Conservation (phyloP, 2,113 vertebrate genomes). For the Pangasianodon hypophthalmus region DNA sequence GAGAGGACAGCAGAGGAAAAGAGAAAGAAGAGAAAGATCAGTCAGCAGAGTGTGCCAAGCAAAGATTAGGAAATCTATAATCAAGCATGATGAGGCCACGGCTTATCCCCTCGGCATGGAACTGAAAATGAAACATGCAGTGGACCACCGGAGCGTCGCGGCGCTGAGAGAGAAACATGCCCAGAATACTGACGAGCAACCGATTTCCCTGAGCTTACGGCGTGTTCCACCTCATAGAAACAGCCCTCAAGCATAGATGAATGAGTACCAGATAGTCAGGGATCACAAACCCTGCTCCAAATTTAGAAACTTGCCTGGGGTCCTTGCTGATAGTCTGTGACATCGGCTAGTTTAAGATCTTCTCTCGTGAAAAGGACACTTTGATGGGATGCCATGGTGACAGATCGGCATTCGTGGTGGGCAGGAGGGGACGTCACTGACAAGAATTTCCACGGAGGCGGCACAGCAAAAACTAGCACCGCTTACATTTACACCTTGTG, state of each 20-base stretch:
- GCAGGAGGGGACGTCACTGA: slow-evolving; percentile 26
- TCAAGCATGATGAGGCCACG: slow-evolving; percentile 32
- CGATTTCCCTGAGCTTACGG: slow-evolving; percentile 14
- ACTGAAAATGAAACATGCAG: slow-evolving; percentile 35
- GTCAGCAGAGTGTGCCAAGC: slow-evolving; percentile 22
- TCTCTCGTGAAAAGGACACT: slow-evolving; percentile 53
- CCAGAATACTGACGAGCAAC: slow-evolving; percentile 11
- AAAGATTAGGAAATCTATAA: slow-evolving; percentile 30
- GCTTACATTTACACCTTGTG: slow-evolving; percentile 47
- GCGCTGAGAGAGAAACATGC: neutral
- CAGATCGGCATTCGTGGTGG: slow-evolving; percentile 62
- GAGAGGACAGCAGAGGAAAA: slow-evolving; percentile 1
- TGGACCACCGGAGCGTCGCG: slow-evolving; percentile 9
- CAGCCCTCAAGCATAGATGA: slow-evolving; percentile 15
- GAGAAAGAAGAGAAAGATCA: slow-evolving; percentile 23
- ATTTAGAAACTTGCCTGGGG: slow-evolving; percentile 28
- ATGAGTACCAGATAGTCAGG: slow-evolving; percentile 24
- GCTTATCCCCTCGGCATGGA: slow-evolving; percentile 40
- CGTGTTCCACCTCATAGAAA: slow-evolving; percentile 22
- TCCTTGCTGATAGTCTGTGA: slow-evolving; percentile 11
- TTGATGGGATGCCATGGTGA: slow-evolving; percentile 63
- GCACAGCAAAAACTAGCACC: slow-evolving; percentile 35
- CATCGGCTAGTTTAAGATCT: slow-evolving; percentile 14
- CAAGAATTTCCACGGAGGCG: slow-evolving; percentile 35
- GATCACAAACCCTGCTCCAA: neutral